These are phyloP conservation scores for Pseudopleuronectes americanus DNA, from an alignment of 2,797 vertebrate genomes.

Conservation along the genomic window DNA sequence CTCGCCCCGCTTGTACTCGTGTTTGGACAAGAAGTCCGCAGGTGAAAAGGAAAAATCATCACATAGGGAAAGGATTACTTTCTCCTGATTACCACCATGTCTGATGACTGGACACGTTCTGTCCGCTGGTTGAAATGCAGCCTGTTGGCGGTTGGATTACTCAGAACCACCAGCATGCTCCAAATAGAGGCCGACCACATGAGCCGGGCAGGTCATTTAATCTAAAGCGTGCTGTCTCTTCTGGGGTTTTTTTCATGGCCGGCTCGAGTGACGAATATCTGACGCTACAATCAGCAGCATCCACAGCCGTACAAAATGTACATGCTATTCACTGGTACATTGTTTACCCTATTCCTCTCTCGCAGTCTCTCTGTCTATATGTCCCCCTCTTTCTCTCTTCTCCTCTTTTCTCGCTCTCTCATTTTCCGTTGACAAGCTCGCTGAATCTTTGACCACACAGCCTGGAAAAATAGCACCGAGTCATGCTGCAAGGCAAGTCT, in stretches of 20 bases:
- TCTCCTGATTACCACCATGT: conserved; percentile 53
- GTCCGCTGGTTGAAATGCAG: conserved; percentile 68
- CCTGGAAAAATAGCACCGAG: conserved; percentile 85
- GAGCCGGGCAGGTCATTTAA: conserved; percentile 65
- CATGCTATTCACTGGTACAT: conserved; percentile 42
- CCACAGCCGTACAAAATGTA: conserved; percentile 52
- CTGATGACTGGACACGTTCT: conserved; percentile 66
- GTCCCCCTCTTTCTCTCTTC: conserved; percentile 66
- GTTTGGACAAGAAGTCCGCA: not conserved
- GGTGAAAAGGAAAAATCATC: conserved; percentile 8
- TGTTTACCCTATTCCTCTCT: conserved; percentile 45
- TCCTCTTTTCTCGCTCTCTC: conserved; percentile 75
- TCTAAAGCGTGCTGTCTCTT: conserved; percentile 66
- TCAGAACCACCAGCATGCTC: conserved; percentile 71
- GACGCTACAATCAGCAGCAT: conserved; percentile 52
- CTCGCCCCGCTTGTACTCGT: conserved; percentile 12
- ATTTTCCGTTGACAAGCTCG: conserved; percentile 86
- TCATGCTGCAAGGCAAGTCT: conserved; percentile 86
- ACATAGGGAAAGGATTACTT: conserved; percentile 38
- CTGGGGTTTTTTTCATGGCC: conserved; percentile 33
- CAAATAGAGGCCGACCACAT: conserved; percentile 63
- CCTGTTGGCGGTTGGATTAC: conserved; percentile 69
- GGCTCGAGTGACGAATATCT: conserved; percentile 40
- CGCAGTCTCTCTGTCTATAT: conserved; percentile 60
- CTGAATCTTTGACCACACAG: conserved; percentile 86